Conservation (phyloP, 2,113 vertebrate species). For the Agapornis roseicollis region DNA sequence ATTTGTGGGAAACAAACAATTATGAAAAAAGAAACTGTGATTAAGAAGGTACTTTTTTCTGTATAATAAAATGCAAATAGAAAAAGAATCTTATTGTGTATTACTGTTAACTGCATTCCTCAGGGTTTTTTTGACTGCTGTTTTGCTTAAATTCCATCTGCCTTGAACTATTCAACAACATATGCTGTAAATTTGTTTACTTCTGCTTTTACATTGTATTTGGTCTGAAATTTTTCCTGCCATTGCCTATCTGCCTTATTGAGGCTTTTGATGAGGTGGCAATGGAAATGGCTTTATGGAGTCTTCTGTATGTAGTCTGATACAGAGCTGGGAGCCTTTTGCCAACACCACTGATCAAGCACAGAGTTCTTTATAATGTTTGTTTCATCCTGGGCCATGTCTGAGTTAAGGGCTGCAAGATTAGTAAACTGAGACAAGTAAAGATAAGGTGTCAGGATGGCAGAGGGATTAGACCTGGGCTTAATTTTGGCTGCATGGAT, state of each 20-base stretch:
- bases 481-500: not conserved
- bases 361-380: not conserved
- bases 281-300: not conserved
- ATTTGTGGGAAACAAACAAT: not conserved
- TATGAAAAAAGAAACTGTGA: not conserved
- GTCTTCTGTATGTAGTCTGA: not conserved
- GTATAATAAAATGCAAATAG: not conserved
- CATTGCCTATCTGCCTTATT: not conserved
- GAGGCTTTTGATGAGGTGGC: not conserved
- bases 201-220: not conserved
- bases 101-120: not conserved
- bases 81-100: not conserved
- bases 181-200: not conserved
- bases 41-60: not conserved
- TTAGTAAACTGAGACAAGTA: not conserved
- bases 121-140: accelerated
- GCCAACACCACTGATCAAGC: not conserved
- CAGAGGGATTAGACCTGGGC: not conserved
- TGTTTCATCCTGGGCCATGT: not conserved
- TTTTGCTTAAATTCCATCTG: not conserved
- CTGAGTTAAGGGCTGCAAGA: not conserved
- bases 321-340: not conserved
- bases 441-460: not conserved
- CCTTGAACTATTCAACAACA: not conserved
- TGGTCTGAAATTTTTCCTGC: not conserved